Base-by-base conservation (phyloP, 2,797 vertebrate species). In the Tangara arthus region DNA sequence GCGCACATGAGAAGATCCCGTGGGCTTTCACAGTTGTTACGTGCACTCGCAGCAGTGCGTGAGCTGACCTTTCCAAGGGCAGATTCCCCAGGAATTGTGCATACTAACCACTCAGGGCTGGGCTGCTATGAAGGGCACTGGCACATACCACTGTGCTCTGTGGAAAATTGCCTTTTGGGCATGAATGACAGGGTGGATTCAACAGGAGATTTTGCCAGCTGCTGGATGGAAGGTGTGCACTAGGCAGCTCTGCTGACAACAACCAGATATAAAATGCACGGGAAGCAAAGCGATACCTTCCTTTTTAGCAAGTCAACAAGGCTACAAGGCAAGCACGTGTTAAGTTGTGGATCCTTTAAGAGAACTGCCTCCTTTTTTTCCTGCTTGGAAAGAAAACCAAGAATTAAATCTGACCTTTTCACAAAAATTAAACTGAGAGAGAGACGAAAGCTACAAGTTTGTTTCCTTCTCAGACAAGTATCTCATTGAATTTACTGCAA, bases 341-440 rank as follows among this genome's bases (percentile, higher is more conserved):
- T 52, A 84, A 35, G 4, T 7, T 73, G n/a, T 28, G 59, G 60
- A 39, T 50, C 64, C 66, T 94, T 90, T 87, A 83, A 90, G 49
- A 87, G 13, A 82, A 64, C 8, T 77, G 23, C n/a, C 60, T 90
- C 21, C 8, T 84, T 88, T 88, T 55, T 70, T 70, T n/a, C 53
- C 42, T 80, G 41, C 52, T 82, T 70, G 82, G 66, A 91, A 24
- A 76, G 63, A 94, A 94, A 88, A 11, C 27, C 52, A 42, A 79
- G 73, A 92, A 90, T 73, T 72, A 80, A 86, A 82, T 77, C 35
- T 87, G 73, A 95, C 64, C 82, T 87, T 94, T 91, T 87, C 77
- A 77, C 15, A 82, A 88, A 94, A 92, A 87, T 60, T 78, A 96
- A 95, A 83, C 32, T 0, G 2, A 50, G 37, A 78, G 60, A 52